Evolutionary conservation across 2,113 vertebrate species (phyloP), one percentile per base, ranked within the genome.

Genomic region (Beaufortia kweichowensis): DNA sequence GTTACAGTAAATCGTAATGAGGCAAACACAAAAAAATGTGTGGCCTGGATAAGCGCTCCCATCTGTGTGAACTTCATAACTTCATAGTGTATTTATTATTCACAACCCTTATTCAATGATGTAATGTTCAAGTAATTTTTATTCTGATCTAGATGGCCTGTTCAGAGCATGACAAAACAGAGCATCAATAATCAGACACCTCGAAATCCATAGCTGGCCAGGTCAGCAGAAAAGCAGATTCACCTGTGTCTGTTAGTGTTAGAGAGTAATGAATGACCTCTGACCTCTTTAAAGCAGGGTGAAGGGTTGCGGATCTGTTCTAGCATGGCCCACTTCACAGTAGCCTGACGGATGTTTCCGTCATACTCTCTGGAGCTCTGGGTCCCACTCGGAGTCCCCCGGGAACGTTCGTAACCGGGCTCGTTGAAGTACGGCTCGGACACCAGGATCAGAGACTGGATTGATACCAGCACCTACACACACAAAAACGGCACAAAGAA

Each of bases 301-400:
- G 97, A 97, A 21, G 97, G 94, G 79, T 96, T 99, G 85, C 97
- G 90, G 87, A 98, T 96, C 92, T 99, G 97, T 75, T 99, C 97
- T 72, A 98, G 91, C 97, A 99, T 99, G 80, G 97, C 97, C 97
- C 97, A 99, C 84, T 98, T 99, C 84, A 98, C 97, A 0, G 94
- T 94, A 75, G 97, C 97, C 88, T 99, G 97, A 8, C 97, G 92
- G 82, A 99, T 99, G 85, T 99, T 99, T 21, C 96, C 97, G 23
- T 99, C 97, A 0, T 99, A 99, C 71, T 99, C 97, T 28, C 97
- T 91, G 79, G 97, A 98, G 85, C 97, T 99, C 91, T 99, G 97
- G 7, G 97, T 97, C 55, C 96, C 97, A 0, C 97, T 97, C 0
- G 96, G 97, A 1, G 97, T 98, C 8, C 97, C 97, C 21, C 97